Base-by-base conservation (phyloP, 2,797 vertebrate genomes). In the Amblyraja radiata region DNA sequence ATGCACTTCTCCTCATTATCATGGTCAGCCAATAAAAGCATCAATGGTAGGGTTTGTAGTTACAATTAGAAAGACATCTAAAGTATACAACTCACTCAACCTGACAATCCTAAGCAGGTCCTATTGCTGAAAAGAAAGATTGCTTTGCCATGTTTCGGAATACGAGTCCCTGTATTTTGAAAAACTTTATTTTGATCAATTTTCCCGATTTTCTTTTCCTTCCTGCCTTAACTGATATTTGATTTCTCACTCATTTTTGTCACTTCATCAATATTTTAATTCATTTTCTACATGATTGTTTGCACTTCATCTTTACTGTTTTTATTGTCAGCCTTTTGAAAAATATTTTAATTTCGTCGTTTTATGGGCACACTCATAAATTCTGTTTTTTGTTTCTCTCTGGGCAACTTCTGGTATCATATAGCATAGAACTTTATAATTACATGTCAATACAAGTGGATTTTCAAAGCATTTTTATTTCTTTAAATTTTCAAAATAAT, bases 21-120 rank as follows among this genome's bases (percentile, higher is more conserved):
- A 86, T 63, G n/a, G 83, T n/a, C 58, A 65, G 58, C 83, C 83
- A 86, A 86, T 14, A 65, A 14, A 86, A 86, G 58, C 83, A 32
- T 63, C 10, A 28, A 18, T 14, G n/a, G 10, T 78, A 32, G 28
- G 76, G n/a, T n/a, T 78, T 11, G 2, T 78, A 13, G 10, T 78
- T 78, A 78, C 32, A n/a, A 54, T 83, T n/a, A 77, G 74, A 83
- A 83, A 58, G 23, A 83, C 80, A 54, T 83, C 39, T 21, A 83
- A 83, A 83, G 80, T 54, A 23, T 36, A 39, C 16, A 58, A 58
- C 32, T 14, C 6, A 7, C 46, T 80, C 58, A 83, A 23, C 9
- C 80, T 83, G 8, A 9, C 21, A 83, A 25, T 28, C 46, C 39
- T 83, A 39, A 9, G 80, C 9, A 9, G 8, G 79, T 18, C 4